Evolutionary conservation across 2,888 invertebrate species (phyloP).

Genomic region (Ecliptopera silaceata): DNA sequence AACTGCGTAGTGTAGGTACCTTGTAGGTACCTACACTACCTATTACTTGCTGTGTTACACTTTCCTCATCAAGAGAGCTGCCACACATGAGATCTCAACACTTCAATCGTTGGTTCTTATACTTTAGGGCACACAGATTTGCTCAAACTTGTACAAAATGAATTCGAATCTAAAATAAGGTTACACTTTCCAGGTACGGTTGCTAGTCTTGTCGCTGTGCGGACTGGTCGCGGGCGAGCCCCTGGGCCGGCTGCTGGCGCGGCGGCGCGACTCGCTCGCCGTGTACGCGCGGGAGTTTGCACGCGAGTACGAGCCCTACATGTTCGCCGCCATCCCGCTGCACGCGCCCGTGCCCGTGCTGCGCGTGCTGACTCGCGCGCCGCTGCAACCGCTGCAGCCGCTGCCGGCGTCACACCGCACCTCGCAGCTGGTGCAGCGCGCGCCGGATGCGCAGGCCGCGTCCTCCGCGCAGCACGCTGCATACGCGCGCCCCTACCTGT

Average conservation of each 20-base stretch:
- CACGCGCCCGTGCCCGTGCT: slow-evolving; percentile 63
- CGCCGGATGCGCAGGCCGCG: slow-evolving; percentile 6
- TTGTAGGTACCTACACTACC: neutral
- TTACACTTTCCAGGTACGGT: slow-evolving; percentile 46
- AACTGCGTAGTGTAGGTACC: too few species aligned
- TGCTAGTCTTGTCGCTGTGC: slow-evolving; percentile 47
- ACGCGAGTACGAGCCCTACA: slow-evolving; percentile 57
- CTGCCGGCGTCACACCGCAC: slow-evolving; percentile 2
- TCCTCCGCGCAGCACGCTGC: slow-evolving; percentile 37
- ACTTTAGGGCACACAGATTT: too few species aligned
- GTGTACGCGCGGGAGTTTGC: slow-evolving; percentile 50
- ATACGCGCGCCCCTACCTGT: slow-evolving; percentile 35
- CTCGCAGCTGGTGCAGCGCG: slow-evolving; percentile 20
- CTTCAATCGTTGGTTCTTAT: neutral
- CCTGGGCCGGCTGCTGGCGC: slow-evolving; percentile 41
- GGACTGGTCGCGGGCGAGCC: slow-evolving; percentile 42
- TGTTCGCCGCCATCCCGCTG: slow-evolving; percentile 66
- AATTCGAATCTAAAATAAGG: too few species aligned
- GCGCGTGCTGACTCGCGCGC: slow-evolving; percentile 53
- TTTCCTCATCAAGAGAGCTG: neutral
- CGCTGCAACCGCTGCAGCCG: slow-evolving; percentile 25
- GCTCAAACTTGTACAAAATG: too few species aligned
- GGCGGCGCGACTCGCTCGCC: slow-evolving; percentile 47
- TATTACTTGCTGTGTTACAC: neutral
- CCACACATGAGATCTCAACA: neutral